Conservation (phyloP, 2,113 vertebrate species). For the Tachycineta bicolor region DNA sequence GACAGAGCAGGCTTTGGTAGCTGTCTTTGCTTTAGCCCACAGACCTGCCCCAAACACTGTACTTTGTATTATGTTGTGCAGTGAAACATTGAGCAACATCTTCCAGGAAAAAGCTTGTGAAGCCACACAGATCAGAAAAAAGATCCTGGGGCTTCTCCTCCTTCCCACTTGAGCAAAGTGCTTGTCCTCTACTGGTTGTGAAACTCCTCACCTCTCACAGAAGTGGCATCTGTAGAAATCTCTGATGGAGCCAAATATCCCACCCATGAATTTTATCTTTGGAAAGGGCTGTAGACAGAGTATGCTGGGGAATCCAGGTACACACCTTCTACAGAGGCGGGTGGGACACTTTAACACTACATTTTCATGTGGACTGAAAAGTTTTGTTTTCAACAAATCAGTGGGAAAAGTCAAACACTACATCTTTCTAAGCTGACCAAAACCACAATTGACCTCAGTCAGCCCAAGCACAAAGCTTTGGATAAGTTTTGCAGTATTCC, state of each 20-base stretch:
- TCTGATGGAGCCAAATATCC: neutral
- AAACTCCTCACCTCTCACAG: fast-evolving
- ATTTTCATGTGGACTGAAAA: neutral
- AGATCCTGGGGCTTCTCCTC: neutral
- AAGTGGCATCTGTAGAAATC: neutral
- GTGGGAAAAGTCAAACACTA: neutral
- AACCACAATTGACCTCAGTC: neutral
- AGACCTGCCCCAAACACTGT: neutral
- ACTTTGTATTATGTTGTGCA: neutral
- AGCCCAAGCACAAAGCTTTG: neutral
- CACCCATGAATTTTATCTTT: fast-evolving
- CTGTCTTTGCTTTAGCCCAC: neutral
- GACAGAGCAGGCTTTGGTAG: neutral
- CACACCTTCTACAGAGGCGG: neutral
- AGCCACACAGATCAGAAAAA: neutral
- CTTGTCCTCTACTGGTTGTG: neutral
- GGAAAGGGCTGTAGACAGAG: neutral
- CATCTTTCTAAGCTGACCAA: neutral
- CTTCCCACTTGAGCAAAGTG: neutral
- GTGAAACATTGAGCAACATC: neutral
- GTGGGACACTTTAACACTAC: neutral
- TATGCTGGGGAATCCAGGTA: neutral
- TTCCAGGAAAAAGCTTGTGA: neutral
- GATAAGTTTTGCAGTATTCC: neutral
- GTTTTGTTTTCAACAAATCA: neutral